Percentiles rank a stretch among this genome's conserved stretches.
Evolutionary conservation across 2,888 invertebrate species (phyloP).

Genomic region (Lymantria monacha): DNA sequence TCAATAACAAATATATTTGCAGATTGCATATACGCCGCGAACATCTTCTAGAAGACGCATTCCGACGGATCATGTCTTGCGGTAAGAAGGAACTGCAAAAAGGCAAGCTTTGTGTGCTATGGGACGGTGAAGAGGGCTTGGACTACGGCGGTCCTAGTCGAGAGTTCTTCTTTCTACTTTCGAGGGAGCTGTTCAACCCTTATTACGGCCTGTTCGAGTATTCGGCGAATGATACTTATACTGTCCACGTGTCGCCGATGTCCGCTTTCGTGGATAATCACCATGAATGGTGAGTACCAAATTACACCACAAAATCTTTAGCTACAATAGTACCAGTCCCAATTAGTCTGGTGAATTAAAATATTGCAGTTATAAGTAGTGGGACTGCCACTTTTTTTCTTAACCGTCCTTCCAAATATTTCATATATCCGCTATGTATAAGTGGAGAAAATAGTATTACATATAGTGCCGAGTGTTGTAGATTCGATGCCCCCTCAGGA

Average conservation of each 20-base stretch:
- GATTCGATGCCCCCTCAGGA: too few species aligned
- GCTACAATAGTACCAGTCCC: not conserved
- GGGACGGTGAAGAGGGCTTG: constrained; percentile 97
- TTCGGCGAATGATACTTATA: constrained; percentile 98
- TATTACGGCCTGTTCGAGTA: constrained; percentile 99
- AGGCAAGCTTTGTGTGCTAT: constrained; percentile 95
- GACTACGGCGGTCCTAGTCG: constrained; percentile 99
- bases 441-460: too few species aligned
- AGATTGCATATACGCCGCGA: constrained; percentile 96
- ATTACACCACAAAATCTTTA: too few species aligned
- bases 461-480: too few species aligned
- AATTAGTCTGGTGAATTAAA: too few species aligned
- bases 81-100: constrained; percentile 97
- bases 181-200: constrained; percentile 98
- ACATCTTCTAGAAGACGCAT: constrained; percentile 97
- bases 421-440: too few species aligned
- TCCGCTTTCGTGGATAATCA: constrained; percentile 98
- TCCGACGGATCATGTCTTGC: constrained; percentile 97
- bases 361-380: too few species aligned
- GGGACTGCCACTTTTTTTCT: too few species aligned
- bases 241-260: constrained; percentile 97
- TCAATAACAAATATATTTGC: constrained; percentile 27
- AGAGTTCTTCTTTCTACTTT: constrained; percentile 99
- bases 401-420: too few species aligned
- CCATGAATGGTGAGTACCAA: constrained; percentile 93